A percentile compares a stretch with the other conserved stretches of the same genome.
Evolutionary conservation across 1,140 invertebrate species (phyloP).

Genomic region (Rhynchophorus ferrugineus): DNA sequence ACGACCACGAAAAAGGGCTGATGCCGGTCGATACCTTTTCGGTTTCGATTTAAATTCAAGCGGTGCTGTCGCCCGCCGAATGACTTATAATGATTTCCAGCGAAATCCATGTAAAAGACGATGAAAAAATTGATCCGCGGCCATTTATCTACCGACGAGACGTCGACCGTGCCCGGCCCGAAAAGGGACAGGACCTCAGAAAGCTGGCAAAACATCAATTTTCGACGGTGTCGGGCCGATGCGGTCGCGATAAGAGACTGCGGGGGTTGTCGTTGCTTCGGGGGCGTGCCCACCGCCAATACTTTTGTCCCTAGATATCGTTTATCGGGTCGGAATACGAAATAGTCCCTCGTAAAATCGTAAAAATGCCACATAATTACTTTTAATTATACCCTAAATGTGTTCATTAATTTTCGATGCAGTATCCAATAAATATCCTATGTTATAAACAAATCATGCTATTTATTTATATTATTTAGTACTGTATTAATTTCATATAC

Average conservation of each 20-base stretch:
- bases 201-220: slow-evolving; percentile 36
- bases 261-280: not conserved
- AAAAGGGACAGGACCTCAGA: slow-evolving; percentile 5
- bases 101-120: slow-evolving; percentile 16
- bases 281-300: too few relatives aligned
- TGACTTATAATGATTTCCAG: slow-evolving; percentile 15
- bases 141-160: not conserved
- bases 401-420: too few relatives aligned
- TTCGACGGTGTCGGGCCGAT: slow-evolving; percentile 23
- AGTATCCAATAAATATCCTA: too few relatives aligned
- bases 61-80: slow-evolving; percentile 4
- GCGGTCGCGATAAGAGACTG: slow-evolving; percentile 6
- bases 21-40: not conserved
- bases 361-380: too few relatives aligned
- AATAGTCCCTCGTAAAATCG: too few relatives aligned
- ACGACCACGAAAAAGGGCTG: not conserved
- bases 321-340: too few relatives aligned
- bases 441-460: too few relatives aligned
- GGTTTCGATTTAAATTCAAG: slow-evolving; percentile 17
- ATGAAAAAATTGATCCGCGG: too few relatives aligned
- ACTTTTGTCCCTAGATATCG: too few relatives aligned
- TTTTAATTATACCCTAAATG: too few relatives aligned
- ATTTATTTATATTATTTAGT: too few relatives aligned
- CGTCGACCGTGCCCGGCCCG: not conserved
- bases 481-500: too few relatives aligned